Evolutionary conservation across 2,113 vertebrate species (phyloP), one percentile per base, ranked within the genome.

Genomic region (Sander lucioperca): DNA sequence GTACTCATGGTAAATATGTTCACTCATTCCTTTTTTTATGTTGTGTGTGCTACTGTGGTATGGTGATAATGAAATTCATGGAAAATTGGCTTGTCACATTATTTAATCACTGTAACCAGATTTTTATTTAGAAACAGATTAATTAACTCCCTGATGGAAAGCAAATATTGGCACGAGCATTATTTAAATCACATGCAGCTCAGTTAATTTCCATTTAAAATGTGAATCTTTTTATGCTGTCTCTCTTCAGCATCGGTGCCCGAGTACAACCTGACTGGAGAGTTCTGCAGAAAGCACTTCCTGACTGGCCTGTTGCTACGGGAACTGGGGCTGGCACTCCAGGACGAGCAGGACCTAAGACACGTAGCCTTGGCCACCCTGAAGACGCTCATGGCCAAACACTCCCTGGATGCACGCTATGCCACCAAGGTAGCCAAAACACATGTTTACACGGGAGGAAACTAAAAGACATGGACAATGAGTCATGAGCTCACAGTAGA

Each of bases 241-340:
- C 59, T 74, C 43, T 53, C 23, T 36, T 72, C 48, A 95, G 95
- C 80, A 94, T 97, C 96, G 39, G 96, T 98, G 91, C 98, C 98
- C 13, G 98, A 99, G 92, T 99, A 99, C 91, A 99, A 96, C 2
- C 25, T 99, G 91, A 99, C 98, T 0, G 98, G 98, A 78, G 98
- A 99, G 86, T 99, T 99, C 92, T 99, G 98, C 94, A 96, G 97
- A 77, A 99, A 98, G 82, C 98, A 99, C 91, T 99, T 99, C 87
- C 93, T 99, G 77, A 98, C 99, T 0, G 98, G 98, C 71, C 94
- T 99, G 85, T 90, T 99, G 87, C 95, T 99, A 43, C 93, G 97
- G 79, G 98, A 99, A 86, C 96, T 99, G 88, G 98, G 98, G 14
- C 96, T 99, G 93, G 98, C 98, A 5, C 91, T 99, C 23, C 98